These are phyloP conservation scores for Trichonephila clavipes DNA, from an alignment of 1,140 invertebrate species.

Conservation along the genomic window DNA sequence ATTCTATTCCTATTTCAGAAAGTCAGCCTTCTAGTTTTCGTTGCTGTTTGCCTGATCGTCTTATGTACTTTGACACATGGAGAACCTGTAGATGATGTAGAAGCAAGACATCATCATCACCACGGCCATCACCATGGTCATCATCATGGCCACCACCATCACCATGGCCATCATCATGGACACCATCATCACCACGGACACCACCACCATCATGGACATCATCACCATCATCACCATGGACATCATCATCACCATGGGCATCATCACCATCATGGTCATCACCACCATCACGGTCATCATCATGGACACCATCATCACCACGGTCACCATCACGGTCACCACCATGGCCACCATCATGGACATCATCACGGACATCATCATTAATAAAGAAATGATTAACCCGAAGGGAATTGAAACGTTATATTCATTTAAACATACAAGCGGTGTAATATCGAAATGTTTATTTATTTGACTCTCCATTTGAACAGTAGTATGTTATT, in stretches of 20 bases:
- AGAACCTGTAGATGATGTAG: not conserved
- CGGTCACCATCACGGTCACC: constrained; percentile 38
- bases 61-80: not conserved
- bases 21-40: not conserved
- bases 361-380: constrained; percentile 22
- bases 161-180: constrained; percentile 6
- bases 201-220: constrained; percentile 32
- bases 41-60: not conserved
- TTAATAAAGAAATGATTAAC: not conserved
- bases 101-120: constrained; percentile 51
- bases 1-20: not conserved
- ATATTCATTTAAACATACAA: too few species aligned
- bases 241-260: constrained; percentile 57
- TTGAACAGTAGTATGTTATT: too few species aligned
- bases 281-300: not conserved
- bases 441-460: too few species aligned
- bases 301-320: constrained; percentile 21
- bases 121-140: constrained; percentile 56
- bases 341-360: constrained; percentile 23
- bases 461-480: too few species aligned
- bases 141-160: not conserved
- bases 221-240: not conserved
- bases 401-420: too few species aligned
- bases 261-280: constrained; percentile 35
- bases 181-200: constrained; percentile 30